Evolutionary conservation across 2,113 vertebrate species (phyloP).

Genomic region (Terrapene triunguis): DNA sequence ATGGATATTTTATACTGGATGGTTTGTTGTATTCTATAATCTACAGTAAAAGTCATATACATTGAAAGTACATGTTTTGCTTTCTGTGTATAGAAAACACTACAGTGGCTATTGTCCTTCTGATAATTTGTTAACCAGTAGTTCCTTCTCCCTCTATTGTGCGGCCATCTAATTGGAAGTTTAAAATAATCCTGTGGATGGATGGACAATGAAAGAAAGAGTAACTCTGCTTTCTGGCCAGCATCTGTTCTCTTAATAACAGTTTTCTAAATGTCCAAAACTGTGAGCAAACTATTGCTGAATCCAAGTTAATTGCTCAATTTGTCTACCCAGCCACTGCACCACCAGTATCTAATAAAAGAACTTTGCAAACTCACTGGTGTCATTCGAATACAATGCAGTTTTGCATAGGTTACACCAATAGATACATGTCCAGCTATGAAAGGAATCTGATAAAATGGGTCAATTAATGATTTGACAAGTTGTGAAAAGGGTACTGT

Average conservation of each 20-base stretch:
- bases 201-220: neutral
- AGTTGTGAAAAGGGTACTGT: neutral
- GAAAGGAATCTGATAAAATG: neutral
- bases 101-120: accelerated
- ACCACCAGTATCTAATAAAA: neutral
- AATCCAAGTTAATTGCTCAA: neutral
- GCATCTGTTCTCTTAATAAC: neutral
- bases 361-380: neutral
- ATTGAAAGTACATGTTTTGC: neutral
- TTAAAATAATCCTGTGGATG: neutral
- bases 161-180: neutral
- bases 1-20: neutral
- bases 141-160: neutral
- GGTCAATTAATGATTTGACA: neutral
- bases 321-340: neutral
- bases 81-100: neutral
- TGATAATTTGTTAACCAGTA: neutral
- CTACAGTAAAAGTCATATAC: neutral
- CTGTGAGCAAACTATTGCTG: neutral
- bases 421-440: neutral
- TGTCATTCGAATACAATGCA: neutral
- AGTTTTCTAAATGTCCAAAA: neutral
- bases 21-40: accelerated
- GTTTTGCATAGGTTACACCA: neutral
- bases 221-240: neutral